These are phyloP conservation scores for Ptychobarbus kaznakovi DNA, from an alignment of 2,797 vertebrate genomes.

Conservation along the genomic window DNA sequence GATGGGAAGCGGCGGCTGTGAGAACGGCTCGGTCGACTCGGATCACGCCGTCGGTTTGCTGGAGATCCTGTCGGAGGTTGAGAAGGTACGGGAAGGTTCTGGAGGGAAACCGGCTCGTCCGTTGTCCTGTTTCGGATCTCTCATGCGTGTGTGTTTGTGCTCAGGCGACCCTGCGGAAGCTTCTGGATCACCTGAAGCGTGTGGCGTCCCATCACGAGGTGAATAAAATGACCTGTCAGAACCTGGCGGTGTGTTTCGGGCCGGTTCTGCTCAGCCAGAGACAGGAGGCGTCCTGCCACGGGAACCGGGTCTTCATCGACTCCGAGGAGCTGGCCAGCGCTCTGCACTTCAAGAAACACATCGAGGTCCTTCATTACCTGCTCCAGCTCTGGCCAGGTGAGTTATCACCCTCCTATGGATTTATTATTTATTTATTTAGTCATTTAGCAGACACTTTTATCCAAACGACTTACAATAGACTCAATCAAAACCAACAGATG, in stretches of 20 bases:
- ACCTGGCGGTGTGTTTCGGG: conserved; percentile 97
- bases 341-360: conserved; percentile 98
- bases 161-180: conserved; percentile 90
- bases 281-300: conserved; percentile 90
- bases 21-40: conserved; percentile 87
- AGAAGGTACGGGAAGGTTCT: conserved; percentile 80
- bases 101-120: too few species aligned
- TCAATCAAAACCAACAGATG: too few species aligned
- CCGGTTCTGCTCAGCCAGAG: conserved; percentile 94
- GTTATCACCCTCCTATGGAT: too few species aligned
- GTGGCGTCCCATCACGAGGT: conserved; percentile 93
- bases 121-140: background rate
- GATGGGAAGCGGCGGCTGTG: conserved; percentile 85
- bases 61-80: conserved; percentile 89
- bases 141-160: background rate
- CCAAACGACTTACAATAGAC: too few species aligned
- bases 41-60: conserved; percentile 85
- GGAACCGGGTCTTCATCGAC: conserved; percentile 94
- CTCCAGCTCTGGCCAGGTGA: conserved; percentile 97
- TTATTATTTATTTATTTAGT: too few species aligned
- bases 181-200: conserved; percentile 93
- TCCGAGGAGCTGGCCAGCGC: conserved; percentile 95
- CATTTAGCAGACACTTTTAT: too few species aligned
- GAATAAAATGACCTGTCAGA: conserved; percentile 99
- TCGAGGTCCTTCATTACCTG: conserved; percentile 97